phyloP scores from a whole-genome alignment of 2,113 vertebrate species.

The Anseranas semipalmata region DNA sequence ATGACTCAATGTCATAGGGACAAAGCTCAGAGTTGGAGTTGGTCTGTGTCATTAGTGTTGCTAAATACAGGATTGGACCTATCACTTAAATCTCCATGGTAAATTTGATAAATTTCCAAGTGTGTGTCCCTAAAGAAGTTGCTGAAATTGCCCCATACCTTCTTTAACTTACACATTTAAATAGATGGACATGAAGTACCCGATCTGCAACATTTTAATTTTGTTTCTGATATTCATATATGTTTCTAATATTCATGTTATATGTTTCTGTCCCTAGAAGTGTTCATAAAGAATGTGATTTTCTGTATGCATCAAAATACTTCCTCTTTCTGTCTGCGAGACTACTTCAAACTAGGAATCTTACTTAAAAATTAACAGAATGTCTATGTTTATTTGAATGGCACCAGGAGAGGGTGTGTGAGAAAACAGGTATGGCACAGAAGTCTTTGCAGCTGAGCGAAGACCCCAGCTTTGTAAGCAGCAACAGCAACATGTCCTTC shows the following conservation, averaged over 20 bases:
- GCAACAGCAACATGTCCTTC: background rate
- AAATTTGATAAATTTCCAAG: background rate
- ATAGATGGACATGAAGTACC: background rate
- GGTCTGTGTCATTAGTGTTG: background rate
- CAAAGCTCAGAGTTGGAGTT: background rate
- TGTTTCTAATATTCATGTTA: background rate
- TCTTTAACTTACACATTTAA: background rate
- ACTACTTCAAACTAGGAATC: background rate
- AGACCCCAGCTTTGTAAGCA: background rate
- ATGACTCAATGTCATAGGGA: background rate
- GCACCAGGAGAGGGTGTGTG: background rate
- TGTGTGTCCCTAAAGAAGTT: background rate
- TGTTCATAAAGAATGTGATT: background rate
- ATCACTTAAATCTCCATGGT: background rate
- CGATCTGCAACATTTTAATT: background rate
- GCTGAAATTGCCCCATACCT: background rate
- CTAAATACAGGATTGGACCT: background rate
- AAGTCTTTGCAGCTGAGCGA: background rate
- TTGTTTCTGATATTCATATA: too few species aligned
- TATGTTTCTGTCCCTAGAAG: background rate
- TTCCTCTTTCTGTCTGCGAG: background rate
- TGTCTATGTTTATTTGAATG: background rate
- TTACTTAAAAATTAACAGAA: background rate
- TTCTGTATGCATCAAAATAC: background rate
- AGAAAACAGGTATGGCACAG: background rate